phyloP scores from a whole-genome alignment of 2,113 vertebrate species.

The Heliornis fulica region DNA sequence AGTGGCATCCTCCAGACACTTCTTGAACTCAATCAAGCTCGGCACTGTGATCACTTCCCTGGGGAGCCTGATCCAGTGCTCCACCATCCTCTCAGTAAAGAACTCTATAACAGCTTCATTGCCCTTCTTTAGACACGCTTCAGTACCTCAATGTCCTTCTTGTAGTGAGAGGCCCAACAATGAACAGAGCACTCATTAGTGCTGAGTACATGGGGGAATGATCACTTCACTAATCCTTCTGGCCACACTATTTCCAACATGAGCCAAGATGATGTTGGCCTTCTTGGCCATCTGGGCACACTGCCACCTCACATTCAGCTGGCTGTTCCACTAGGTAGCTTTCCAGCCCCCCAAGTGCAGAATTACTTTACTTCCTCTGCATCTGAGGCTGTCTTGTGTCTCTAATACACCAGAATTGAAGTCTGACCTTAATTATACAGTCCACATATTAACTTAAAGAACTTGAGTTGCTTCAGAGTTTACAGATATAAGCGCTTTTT shows the following conservation, averaged over 20 bases:
- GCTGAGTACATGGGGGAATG: rapidly evolving
- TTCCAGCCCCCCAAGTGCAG: neutral
- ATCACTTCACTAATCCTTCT: neutral
- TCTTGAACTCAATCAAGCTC: no score
- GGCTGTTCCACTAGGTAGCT: neutral
- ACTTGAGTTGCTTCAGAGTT: neutral
- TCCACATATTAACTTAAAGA: neutral
- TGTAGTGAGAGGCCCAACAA: neutral
- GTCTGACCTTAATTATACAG: neutral
- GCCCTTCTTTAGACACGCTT: neutral
- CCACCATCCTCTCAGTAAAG: no score
- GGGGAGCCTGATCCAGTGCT: no score
- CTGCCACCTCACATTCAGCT: neutral
- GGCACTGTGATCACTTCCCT: no score
- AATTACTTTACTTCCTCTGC: neutral
- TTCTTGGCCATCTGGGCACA: neutral
- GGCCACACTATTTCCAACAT: neutral
- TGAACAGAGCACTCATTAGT: neutral
- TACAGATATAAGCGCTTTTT: neutral
- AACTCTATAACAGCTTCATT: neutral
- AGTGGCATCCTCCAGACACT: no score
- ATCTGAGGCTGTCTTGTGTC: neutral
- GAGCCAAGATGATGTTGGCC: neutral
- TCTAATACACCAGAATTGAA: neutral
- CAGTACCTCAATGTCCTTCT: neutral